Percentiles rank a stretch among this genome's conserved stretches.
Evolutionary conservation across 1,140 invertebrate genomes (phyloP).

Genomic region (Pogonognathellus flavescens): DNA sequence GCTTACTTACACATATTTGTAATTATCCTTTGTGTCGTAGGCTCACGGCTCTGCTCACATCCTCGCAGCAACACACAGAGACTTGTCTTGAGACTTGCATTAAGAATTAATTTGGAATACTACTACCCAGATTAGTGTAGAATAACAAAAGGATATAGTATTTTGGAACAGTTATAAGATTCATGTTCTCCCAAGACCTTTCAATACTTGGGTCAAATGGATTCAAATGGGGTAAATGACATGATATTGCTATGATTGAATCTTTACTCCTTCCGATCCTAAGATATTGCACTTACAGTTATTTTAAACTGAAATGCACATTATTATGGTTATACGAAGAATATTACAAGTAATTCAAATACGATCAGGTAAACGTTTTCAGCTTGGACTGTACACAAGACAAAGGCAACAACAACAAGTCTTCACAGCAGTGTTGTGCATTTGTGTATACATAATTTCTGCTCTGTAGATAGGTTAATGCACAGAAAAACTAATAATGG

Average conservation of each 20-base stretch:
- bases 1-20: background rate
- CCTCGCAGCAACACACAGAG: constrained; percentile 56
- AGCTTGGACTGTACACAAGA: too few species aligned
- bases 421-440: too few species aligned
- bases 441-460: too few species aligned
- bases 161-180: constrained; percentile 33
- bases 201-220: background rate
- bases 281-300: background rate
- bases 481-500: too few species aligned
- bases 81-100: background rate
- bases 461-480: too few species aligned
- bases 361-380: too few species aligned
- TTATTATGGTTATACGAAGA: background rate
- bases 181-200: background rate
- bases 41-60: background rate
- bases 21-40: background rate
- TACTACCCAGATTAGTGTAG: constrained; percentile 60
- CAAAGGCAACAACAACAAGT: too few species aligned
- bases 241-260: background rate
- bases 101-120: constrained; percentile 49
- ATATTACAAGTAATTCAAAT: too few species aligned
- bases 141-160: constrained; percentile 37
- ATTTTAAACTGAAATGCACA: background rate
- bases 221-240: background rate
- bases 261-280: background rate